Base-by-base conservation (phyloP, 2,113 vertebrate genomes). In the Pardalotus punctatus region DNA sequence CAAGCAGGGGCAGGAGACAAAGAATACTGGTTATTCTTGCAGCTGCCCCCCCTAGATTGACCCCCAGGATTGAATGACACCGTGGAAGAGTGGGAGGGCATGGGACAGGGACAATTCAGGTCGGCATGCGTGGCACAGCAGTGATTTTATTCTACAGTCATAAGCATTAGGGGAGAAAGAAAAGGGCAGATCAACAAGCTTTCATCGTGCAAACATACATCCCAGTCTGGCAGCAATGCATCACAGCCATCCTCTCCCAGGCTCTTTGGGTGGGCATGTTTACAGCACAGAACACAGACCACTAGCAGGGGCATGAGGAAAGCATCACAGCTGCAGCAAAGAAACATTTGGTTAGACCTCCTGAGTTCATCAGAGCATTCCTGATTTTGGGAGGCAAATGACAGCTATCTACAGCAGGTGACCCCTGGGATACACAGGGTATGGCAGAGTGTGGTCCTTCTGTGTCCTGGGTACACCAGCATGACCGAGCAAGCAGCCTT, bases 261-360 rank as follows among this genome's bases (percentile, higher is more conserved):
- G 77, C 96, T 95, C 86, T 96, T 90, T 95, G 94, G 93, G 94
- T 97, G 96, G 96, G 90, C 91, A 82, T 91, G 78, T 97, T 97
- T 96, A 95, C 84, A 95, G 48, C 88, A 88, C n/a, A 76, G 69
- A 94, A 28, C 50, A 40, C 71, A 60, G 60, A 96, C 67, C 71
- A 31, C 47, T 53, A 78, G 51, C 86, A 84, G 48, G 81, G 64
- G 64, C 83, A 94, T 88, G 72, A 95, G 88, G 95, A 95, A 95
- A 97, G 71, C 86, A 95, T 95, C 93, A 91, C 91, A 96, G 89
- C 93, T 90, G 78, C 76, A 88, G 48, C 43, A 92, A 77, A 96
- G 70, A 74, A 50, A 93, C 66, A 58, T 83, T 95, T 94, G 88
- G 76, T 92, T 95, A 92, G 88, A 95, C 74, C 88, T 88, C 88